Percentiles rank a stretch among this genome's conserved stretches.
Evolutionary conservation across 1,140 invertebrate species (phyloP).

Genomic region (Calosoma granatense): DNA sequence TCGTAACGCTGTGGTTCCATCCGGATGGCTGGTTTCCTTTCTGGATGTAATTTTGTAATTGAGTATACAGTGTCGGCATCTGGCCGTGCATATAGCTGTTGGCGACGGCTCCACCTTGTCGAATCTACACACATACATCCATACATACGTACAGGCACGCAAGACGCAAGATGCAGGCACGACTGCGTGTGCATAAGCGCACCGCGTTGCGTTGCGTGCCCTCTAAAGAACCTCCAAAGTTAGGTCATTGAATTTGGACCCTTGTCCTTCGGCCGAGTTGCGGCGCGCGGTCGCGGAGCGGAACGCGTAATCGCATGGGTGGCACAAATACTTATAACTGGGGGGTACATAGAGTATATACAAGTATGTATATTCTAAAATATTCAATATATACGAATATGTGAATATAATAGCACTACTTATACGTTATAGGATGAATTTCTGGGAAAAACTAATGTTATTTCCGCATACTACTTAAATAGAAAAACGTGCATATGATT

Average conservation of each 20-base stretch:
- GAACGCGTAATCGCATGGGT: neutral
- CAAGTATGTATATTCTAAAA: neutral
- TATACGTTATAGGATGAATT: too few relatives aligned
- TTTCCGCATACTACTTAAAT: too few relatives aligned
- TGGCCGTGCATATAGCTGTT: neutral
- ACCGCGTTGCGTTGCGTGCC: neutral
- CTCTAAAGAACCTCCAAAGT: constrained; percentile 2
- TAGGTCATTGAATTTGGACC: constrained; percentile 8
- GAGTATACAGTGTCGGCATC: neutral
- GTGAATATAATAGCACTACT: too few relatives aligned
- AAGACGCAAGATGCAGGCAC: neutral
- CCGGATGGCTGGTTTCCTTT: too few relatives aligned
- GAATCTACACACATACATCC: neutral
- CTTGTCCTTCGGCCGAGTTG: neutral
- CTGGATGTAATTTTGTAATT: neutral
- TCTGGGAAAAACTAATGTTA: too few relatives aligned
- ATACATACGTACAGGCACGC: too few relatives aligned
- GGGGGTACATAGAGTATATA: neutral
- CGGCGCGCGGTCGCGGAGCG: neutral
- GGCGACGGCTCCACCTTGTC: neutral
- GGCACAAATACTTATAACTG: too few relatives aligned
- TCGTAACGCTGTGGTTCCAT: too few relatives aligned
- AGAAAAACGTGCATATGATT: too few relatives aligned
- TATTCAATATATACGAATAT: too few relatives aligned
- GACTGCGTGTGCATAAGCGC: neutral